A percentile compares a stretch with the other conserved stretches of the same genome.
Evolutionary conservation across 2,797 vertebrate species (phyloP).

Genomic region (Ctenopoma multispine): DNA sequence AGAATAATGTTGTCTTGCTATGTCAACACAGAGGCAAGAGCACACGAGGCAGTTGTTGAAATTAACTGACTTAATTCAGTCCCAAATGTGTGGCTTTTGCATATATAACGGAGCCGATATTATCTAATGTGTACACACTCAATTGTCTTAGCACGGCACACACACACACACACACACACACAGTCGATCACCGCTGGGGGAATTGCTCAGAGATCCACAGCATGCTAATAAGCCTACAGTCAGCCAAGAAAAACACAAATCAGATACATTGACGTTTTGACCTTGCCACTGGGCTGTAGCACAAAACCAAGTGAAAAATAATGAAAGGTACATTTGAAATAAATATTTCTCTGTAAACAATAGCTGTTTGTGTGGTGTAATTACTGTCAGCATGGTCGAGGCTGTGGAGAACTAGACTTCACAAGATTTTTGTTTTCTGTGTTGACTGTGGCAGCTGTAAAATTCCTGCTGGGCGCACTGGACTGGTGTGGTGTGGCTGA

Average conservation of each 20-base stretch:
- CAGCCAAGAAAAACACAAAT: conserved; percentile 67
- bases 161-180: conserved; percentile 5
- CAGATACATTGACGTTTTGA: conserved; percentile 65
- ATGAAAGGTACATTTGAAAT: conserved; percentile 60
- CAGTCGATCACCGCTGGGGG: conserved; percentile 24
- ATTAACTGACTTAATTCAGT: conserved; percentile 47
- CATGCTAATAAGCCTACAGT: conserved; percentile 61
- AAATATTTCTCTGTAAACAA: conserved; percentile 58
- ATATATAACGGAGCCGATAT: conserved; percentile 20
- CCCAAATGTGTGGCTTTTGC: conserved; percentile 38
- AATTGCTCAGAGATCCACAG: conserved; percentile 45
- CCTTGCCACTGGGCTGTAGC: conserved; percentile 31
- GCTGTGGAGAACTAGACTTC: conserved; percentile 22
- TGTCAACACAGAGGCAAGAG: conserved; percentile 30
- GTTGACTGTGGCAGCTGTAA: conserved; percentile 29
- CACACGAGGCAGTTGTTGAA: conserved; percentile 30
- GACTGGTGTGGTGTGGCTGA: conserved; percentile 13
- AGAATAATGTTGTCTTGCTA: conserved; percentile 21
- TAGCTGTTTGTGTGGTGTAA: conserved; percentile 48
- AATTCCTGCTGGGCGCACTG: conserved; percentile 49
- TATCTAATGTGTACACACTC: conserved; percentile 48
- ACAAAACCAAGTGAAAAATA: conserved; percentile 51
- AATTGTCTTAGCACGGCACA: conserved; percentile 40
- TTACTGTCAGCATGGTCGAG: conserved; percentile 43
- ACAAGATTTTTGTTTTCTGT: conserved; percentile 36